Evolutionary conservation across 1,140 invertebrate species (phyloP).

Genomic region (Eufriesea mexicana): DNA sequence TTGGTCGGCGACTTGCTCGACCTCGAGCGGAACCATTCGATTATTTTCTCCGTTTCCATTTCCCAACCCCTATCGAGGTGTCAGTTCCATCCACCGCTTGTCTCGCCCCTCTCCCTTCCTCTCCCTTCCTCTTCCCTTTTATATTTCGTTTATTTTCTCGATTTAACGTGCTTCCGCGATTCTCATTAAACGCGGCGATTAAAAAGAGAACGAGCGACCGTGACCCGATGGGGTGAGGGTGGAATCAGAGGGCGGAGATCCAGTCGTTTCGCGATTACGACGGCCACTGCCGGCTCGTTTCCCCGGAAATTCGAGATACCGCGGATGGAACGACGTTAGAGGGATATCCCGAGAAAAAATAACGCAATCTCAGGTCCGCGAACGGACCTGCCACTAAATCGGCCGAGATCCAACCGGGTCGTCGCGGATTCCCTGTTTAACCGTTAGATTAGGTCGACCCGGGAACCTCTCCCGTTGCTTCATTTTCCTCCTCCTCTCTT

Average conservation of each 20-base stretch:
- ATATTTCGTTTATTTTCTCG: not conserved
- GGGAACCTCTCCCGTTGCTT: not conserved
- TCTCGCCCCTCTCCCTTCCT: not conserved
- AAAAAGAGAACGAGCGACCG: not conserved
- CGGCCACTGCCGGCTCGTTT: not conserved
- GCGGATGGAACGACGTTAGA: not conserved
- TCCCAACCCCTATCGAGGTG: not conserved
- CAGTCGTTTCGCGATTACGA: slow-evolving; percentile 17
- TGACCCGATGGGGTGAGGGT: not conserved
- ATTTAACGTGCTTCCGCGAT: not conserved
- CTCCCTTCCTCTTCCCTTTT: not conserved
- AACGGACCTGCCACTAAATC: slow-evolving; percentile 10
- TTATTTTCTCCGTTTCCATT: not conserved
- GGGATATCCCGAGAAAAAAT: not conserved
- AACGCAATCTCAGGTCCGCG: not conserved
- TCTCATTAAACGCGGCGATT: slow-evolving; percentile 30
- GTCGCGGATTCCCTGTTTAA: not conserved
- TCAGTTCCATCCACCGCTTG: not conserved
- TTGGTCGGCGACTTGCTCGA: not conserved
- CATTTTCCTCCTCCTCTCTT: not conserved
- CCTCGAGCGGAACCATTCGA: not conserved
- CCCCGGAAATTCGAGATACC: slow-evolving; percentile 19
- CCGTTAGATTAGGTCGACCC: not conserved
- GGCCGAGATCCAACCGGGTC: not conserved
- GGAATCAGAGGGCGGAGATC: not conserved